Evolutionary conservation across 2,888 invertebrate genomes (phyloP).

Genomic region (Oscheius myriophilus): DNA sequence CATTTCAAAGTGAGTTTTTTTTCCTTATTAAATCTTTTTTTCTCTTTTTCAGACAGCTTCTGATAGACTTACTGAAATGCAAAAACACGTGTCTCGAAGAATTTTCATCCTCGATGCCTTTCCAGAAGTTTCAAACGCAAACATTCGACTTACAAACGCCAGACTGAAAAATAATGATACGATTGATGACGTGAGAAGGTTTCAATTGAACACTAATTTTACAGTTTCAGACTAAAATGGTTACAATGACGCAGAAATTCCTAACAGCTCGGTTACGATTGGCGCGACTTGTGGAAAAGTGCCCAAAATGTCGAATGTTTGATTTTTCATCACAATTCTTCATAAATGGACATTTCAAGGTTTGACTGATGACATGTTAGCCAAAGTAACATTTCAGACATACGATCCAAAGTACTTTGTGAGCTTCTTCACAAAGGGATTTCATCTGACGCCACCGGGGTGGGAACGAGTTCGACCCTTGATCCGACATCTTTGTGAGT

Average conservation of each 20-base stretch:
- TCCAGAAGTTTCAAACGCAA: background rate
- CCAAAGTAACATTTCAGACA: constrained; percentile 1
- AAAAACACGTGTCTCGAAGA: constrained; percentile 3
- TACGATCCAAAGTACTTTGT: constrained; percentile 13
- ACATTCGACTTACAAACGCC: background rate
- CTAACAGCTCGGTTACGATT: background rate
- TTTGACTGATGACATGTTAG: background rate
- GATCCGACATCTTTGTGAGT: background rate
- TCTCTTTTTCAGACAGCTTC: constrained; percentile 3
- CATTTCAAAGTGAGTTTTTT: background rate
- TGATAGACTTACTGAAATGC: constrained; percentile 1
- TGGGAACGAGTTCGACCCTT: constrained; percentile 12
- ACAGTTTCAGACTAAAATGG: background rate
- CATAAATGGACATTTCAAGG: constrained; percentile 10
- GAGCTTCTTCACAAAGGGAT: constrained; percentile 1
- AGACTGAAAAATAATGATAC: background rate
- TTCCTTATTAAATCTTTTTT: background rate
- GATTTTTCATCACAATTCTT: constrained; percentile 16
- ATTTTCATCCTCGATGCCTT: constrained; percentile 13
- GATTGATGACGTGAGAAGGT: background rate
- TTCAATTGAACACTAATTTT: too few relatives aligned
- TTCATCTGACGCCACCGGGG: constrained; percentile 5
- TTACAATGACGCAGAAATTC: background rate
- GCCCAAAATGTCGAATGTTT: constrained; percentile 7
- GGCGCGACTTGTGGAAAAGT: background rate